Conservation (phyloP, 2,888 invertebrate species). For the Cantharis lateralis region DNA sequence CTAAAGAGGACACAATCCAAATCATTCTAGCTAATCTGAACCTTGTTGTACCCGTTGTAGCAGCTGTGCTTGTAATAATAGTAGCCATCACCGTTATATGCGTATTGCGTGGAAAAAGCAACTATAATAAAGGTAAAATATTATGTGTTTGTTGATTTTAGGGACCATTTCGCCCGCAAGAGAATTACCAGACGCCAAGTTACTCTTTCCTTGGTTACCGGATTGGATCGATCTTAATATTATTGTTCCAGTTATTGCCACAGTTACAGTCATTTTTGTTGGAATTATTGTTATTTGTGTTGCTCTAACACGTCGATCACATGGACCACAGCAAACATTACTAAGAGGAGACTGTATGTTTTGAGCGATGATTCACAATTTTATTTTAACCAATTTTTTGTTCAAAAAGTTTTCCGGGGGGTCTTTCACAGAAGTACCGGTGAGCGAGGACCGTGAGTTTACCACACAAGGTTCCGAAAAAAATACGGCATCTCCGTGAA, state of each 20-base stretch:
- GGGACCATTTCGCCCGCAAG: constrained; percentile 82
- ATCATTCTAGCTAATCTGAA: constrained; percentile 88
- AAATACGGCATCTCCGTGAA: no score
- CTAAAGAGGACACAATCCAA: constrained; percentile 80
- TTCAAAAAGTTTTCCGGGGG: background rate
- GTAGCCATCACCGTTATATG: constrained; percentile 92
- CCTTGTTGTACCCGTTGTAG: constrained; percentile 91
- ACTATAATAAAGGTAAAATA: constrained; percentile 80
- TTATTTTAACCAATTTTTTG: background rate
- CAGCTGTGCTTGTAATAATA: constrained; percentile 89
- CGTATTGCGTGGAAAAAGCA: constrained; percentile 84
- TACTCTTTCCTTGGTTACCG: constrained; percentile 76
- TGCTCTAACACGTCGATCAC: constrained; percentile 77
- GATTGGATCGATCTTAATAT: constrained; percentile 90
- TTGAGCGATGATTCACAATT: constrained; percentile 29
- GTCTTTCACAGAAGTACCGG: background rate
- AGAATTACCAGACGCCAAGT: constrained; percentile 58
- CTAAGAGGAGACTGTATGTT: constrained; percentile 84
- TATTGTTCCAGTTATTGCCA: constrained; percentile 87
- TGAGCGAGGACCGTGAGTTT: no score
- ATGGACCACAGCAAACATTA: constrained; percentile 69
- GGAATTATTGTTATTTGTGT: constrained; percentile 90
- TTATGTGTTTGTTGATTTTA: constrained; percentile 51
- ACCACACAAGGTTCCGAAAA: no score
- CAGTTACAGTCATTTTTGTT: constrained; percentile 87